phyloP scores from a whole-genome alignment of 2,113 vertebrate genomes.

The Sylvietta virens region DNA sequence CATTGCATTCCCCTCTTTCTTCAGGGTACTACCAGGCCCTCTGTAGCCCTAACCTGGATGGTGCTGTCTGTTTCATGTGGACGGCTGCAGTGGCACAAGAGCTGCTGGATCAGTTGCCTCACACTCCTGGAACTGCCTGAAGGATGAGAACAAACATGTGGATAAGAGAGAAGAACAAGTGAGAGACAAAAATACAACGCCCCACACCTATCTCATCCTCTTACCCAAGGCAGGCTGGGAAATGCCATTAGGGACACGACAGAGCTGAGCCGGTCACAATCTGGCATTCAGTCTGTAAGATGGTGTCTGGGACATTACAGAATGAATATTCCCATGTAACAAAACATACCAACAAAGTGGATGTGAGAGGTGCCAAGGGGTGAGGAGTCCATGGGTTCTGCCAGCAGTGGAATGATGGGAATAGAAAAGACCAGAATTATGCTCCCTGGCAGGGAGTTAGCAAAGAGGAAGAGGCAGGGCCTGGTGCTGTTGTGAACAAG shows the following conservation, averaged over 20 bases:
- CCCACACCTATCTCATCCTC: neutral
- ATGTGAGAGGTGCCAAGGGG: neutral
- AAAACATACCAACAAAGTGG: neutral
- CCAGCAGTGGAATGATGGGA: neutral
- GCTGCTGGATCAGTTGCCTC: conserved; percentile 45
- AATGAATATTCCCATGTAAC: neutral
- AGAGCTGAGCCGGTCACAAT: neutral
- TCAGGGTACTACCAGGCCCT: neutral
- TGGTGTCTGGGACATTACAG: neutral
- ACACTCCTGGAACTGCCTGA: conserved; percentile 18
- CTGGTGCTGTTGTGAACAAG: neutral
- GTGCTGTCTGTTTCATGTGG: neutral
- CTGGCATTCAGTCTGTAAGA: neutral
- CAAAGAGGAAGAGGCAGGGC: neutral
- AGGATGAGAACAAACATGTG: neutral
- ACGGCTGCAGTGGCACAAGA: conserved; percentile 27
- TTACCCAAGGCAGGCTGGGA: neutral
- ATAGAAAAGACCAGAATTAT: neutral
- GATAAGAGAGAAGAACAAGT: neutral
- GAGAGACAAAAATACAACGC: neutral
- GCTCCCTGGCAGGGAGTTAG: neutral
- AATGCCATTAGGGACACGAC: neutral
- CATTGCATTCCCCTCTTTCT: neutral
- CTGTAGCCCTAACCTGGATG: conserved; percentile 35
- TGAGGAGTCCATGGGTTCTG: neutral